Evolutionary conservation across 2,888 invertebrate species (phyloP).

Genomic region (Pterostichus madidus): DNA sequence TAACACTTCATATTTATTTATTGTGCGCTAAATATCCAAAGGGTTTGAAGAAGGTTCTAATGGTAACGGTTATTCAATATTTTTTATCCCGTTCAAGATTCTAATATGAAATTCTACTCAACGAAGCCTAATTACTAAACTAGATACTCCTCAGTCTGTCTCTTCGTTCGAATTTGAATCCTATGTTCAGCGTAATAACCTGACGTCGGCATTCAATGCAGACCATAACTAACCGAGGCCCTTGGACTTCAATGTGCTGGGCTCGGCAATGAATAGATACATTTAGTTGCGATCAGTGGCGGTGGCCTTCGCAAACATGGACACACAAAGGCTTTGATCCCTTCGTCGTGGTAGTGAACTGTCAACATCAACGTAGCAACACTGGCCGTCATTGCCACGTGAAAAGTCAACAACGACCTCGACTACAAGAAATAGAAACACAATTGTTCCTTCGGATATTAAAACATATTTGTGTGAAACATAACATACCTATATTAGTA

Average conservation of each 20-base stretch:
- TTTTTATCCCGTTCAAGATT: too few species aligned
- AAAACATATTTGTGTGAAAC: too few species aligned
- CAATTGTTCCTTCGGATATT: too few species aligned
- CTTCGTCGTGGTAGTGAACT: not conserved
- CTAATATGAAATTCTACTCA: too few species aligned
- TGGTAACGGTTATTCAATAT: too few species aligned
- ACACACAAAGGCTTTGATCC: constrained; percentile 2
- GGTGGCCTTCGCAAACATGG: not conserved
- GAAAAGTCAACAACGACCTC: not conserved
- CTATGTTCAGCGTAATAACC: constrained; percentile 12
- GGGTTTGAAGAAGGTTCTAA: too few species aligned
- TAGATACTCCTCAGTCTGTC: not conserved
- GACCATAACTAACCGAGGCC: not conserved
- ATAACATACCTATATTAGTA: too few species aligned
- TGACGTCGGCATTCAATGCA: not conserved
- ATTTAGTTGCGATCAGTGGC: not conserved
- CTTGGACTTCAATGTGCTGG: constrained; percentile 6
- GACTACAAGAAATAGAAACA: too few species aligned
- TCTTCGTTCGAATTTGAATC: not conserved
- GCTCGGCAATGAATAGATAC: not conserved
- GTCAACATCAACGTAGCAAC: not conserved
- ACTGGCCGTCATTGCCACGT: not conserved
- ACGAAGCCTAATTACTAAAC: not conserved
- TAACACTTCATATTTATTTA: too few species aligned
- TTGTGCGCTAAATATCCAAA: too few species aligned